These are phyloP conservation scores for Globicephala melas DNA, from an alignment of 2,113 vertebrate species.

Conservation along the genomic window DNA sequence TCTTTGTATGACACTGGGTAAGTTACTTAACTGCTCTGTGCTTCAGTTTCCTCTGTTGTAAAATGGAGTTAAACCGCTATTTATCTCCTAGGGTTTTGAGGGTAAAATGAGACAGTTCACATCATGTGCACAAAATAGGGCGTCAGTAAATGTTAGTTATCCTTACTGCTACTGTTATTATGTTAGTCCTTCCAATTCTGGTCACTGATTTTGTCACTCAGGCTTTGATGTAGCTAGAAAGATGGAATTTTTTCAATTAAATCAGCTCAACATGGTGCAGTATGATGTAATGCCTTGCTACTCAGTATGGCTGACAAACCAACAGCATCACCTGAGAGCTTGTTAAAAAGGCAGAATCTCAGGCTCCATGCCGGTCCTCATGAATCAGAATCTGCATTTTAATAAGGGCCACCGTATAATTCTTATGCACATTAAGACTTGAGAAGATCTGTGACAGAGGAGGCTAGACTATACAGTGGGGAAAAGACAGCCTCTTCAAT, in stretches of 20 bases:
- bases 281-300: background rate
- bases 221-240: background rate
- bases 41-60: background rate
- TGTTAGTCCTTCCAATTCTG: background rate
- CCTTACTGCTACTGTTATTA: background rate
- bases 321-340: background rate
- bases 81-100: background rate
- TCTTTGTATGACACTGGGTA: background rate
- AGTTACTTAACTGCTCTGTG: background rate
- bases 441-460: background rate
- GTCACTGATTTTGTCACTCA: background rate
- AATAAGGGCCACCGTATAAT: background rate
- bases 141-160: background rate
- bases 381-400: slow-evolving; percentile 22
- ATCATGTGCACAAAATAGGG: background rate
- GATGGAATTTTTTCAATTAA: background rate
- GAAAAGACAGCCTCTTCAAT: background rate
- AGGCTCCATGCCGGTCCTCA: background rate
- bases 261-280: background rate
- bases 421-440: background rate
- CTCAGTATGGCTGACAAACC: background rate
- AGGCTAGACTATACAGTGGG: background rate
- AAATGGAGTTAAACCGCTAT: background rate
- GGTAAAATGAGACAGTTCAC: background rate
- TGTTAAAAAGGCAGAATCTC: background rate